A percentile compares a stretch with the other conserved stretches of the same genome.
Conservation (phyloP, 1,140 invertebrate genomes). For the Nasonia vitripennis region DNA sequence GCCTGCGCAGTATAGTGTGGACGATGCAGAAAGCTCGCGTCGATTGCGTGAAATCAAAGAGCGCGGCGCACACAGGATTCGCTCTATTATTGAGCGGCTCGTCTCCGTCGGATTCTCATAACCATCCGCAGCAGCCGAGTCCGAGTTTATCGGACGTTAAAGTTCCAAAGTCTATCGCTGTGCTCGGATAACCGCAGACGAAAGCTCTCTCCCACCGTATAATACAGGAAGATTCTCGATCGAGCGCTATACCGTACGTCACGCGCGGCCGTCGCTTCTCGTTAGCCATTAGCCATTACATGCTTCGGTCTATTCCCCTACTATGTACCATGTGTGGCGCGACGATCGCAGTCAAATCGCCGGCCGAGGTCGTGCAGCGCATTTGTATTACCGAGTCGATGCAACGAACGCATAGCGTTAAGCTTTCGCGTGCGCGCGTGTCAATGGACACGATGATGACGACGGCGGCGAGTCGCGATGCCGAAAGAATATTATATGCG, state of each 20-base stretch:
- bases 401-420: too few relatives aligned
- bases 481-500: too few relatives aligned
- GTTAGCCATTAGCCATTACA: slow-evolving; percentile 1
- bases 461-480: too few relatives aligned
- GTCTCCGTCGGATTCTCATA: background rate
- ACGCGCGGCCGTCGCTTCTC: background rate
- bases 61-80: too few relatives aligned
- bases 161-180: background rate
- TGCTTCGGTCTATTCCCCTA: background rate
- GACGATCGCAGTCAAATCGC: background rate
- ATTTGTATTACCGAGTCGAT: too few relatives aligned
- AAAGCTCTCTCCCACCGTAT: background rate
- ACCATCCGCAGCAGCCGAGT: background rate
- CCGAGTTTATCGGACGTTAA: background rate
- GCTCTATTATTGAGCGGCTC: background rate
- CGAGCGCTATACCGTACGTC: background rate
- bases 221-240: background rate
- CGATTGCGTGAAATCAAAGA: background rate
- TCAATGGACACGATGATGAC: too few relatives aligned
- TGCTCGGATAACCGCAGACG: background rate
- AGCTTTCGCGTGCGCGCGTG: too few relatives aligned
- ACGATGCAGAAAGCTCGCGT: background rate
- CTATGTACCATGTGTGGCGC: background rate
- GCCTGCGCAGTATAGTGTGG: background rate
- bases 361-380: background rate